A percentile compares a stretch with the other conserved stretches of the same genome.
phyloP scores from a whole-genome alignment of 2,888 invertebrate genomes.

The Drosophila pseudotalamancana region DNA sequence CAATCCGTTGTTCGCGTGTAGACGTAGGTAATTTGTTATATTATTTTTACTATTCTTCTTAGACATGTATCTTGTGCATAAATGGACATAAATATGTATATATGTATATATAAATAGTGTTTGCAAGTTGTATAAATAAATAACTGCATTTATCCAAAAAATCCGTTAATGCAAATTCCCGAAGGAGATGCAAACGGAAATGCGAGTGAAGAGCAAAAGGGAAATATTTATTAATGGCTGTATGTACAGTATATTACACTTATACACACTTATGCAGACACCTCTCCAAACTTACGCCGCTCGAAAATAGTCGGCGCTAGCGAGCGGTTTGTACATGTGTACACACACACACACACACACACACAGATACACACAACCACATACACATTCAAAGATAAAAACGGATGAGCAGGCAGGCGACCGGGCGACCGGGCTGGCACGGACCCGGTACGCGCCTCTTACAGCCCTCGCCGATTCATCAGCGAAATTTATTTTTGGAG shows the following conservation, averaged over 20 bases:
- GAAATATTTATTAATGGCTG: constrained; percentile 2
- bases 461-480: constrained; percentile 50
- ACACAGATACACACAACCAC: background rate
- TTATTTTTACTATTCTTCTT: constrained; percentile 23
- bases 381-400: background rate
- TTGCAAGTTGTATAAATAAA: background rate
- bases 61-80: background rate
- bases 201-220: constrained; percentile 3
- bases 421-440: constrained; percentile 4
- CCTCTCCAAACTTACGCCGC: constrained; percentile 41
- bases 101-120: background rate
- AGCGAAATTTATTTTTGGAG: constrained; percentile 74
- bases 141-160: background rate
- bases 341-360: constrained; percentile 1
- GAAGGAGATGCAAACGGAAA: constrained; percentile 31
- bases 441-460: constrained; percentile 52
- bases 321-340: constrained; percentile 21
- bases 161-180: background rate
- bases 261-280: background rate
- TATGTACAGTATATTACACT: constrained; percentile 2
- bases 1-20: constrained; percentile 65
- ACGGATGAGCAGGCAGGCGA: constrained; percentile 8
- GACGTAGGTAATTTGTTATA: constrained; percentile 60
- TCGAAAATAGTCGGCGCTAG: constrained; percentile 54
- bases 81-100: background rate